Base-by-base conservation (phyloP, 2,888 invertebrate species). In the Xanthorhoe designata region DNA sequence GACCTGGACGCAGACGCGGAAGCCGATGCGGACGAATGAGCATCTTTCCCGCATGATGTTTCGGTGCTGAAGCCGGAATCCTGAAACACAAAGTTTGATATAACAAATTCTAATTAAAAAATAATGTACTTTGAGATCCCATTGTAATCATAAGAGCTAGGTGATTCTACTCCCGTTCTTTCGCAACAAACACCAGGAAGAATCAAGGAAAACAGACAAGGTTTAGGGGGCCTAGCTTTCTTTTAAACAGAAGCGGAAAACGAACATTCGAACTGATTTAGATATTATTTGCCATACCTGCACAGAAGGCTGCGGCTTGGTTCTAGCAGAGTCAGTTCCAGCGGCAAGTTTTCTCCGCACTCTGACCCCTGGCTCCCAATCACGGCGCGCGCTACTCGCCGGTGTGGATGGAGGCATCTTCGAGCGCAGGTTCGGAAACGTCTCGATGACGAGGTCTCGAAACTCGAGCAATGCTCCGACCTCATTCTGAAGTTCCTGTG, bases 391-490 rank as follows among this genome's bases (percentile, higher is more conserved):
- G 77, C 86, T 90, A 79, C 90, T 83, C 87, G 91, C 86, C 71
- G 93, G 94, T 86, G 93, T 92, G 82, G 95, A 94, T 79, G 96
- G 95, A 84, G 96, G 96, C 96, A 97, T 96, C 94, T 97, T 98
- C 86, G 96, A 96, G 87, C 97, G 96, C 88, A 98, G 95, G 94
- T 97, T 97, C 82, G 98, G 98, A 94, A 98, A 97, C 85, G 97
- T 97, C 95, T 97, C 97, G 95, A 98, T 97, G 95, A 98, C 98
- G 95, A 97, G 96, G 94, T 98, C 97, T 93, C 98, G 96, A 92
- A 98, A 98, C 94, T 98, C 97, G 92, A 98, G 95, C 81, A 98
- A 93, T 80, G 97, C 97, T 75, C 97, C 97, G 94, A 98, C 98
- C 94, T 98, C 98, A 96, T 97, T 97, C 95, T 98, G 98, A 90